Conservation (phyloP, 2,113 vertebrate species). For the Terrapene triunguis region DNA sequence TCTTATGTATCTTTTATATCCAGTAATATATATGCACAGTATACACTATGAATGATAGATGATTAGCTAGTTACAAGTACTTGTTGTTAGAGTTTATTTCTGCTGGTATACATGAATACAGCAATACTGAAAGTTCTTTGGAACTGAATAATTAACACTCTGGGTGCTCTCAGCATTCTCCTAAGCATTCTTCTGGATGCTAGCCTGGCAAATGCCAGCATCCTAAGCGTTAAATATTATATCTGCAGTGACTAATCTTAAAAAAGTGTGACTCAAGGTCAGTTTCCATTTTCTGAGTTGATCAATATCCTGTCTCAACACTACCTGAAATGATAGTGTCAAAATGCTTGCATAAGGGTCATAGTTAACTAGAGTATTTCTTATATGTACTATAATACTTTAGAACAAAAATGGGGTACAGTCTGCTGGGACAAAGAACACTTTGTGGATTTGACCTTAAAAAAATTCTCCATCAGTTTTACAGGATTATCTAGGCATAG, state of each 20-base stretch:
- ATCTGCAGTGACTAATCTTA: neutral
- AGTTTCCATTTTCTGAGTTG: neutral
- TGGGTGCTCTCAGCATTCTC: too few relatives aligned
- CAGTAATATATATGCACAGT: neutral
- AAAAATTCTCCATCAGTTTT: neutral
- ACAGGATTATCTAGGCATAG: neutral
- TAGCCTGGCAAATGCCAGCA: neutral
- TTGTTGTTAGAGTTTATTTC: neutral
- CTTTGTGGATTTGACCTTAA: neutral
- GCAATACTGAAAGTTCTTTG: neutral
- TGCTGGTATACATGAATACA: neutral
- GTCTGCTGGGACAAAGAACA: neutral
- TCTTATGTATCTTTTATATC: neutral
- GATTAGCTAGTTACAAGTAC: neutral
- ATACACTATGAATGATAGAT: neutral
- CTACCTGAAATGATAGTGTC: neutral
- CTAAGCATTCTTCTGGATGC: neutral
- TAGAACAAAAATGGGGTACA: neutral
- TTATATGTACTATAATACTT: neutral
- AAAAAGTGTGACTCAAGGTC: neutral
- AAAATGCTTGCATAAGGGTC: neutral
- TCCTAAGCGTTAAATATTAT: neutral
- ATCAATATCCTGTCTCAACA: neutral
- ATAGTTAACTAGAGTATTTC: neutral
- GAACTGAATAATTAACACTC: neutral